Evolutionary conservation across 1,140 invertebrate genomes (phyloP).

Genomic region (Monomorium pharaonis): DNA sequence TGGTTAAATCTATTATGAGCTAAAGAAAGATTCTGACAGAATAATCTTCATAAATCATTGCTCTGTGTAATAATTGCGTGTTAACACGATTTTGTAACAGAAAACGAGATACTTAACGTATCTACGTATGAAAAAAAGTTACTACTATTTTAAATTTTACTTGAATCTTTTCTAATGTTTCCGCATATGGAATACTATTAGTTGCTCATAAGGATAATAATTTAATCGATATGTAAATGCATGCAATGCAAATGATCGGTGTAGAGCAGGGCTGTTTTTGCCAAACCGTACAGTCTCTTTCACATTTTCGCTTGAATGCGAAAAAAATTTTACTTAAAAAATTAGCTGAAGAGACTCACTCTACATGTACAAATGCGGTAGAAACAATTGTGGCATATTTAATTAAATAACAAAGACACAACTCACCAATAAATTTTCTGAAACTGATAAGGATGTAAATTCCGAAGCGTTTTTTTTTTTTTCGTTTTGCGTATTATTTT

Average conservation of each 20-base stretch:
- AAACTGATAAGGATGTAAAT: not conserved
- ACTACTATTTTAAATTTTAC: not conserved
- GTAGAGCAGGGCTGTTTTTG: not conserved
- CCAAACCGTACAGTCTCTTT: not conserved
- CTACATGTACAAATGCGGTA: no score
- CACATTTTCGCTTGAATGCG: not conserved
- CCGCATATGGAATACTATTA: not conserved
- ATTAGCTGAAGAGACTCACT: not conserved
- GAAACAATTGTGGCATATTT: not conserved
- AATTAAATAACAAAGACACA: not conserved
- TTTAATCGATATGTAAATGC: conserved; percentile 3
- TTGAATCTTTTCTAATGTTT: not conserved
- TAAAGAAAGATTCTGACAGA: not conserved
- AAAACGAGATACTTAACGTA: not conserved
- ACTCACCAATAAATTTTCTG: not conserved
- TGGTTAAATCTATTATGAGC: not conserved
- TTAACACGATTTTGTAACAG: not conserved
- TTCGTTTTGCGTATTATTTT: not conserved
- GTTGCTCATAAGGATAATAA: not conserved
- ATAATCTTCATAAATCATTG: conserved; percentile 60
- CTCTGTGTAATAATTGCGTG: not conserved
- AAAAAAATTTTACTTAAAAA: not conserved
- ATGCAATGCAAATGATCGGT: no score
- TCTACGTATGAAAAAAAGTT: conserved; percentile 4
- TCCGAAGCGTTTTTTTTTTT: not conserved